Base-by-base conservation (phyloP, 2,888 invertebrate species). In the Oxystoma pomonae region DNA sequence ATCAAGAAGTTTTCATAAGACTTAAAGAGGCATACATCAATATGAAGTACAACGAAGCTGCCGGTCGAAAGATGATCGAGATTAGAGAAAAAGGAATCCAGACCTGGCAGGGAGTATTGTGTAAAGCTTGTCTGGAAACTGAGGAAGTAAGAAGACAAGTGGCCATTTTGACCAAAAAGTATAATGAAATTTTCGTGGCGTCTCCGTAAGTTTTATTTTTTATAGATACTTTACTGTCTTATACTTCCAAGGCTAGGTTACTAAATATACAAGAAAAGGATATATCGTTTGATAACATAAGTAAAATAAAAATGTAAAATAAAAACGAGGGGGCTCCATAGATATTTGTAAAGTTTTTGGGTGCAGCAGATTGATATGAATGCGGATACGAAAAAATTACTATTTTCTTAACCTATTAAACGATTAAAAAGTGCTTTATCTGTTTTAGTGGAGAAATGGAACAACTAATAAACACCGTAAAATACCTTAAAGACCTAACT, bases 11-110 rank as follows among this genome's bases (percentile, higher is more conserved):
- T 9, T 76, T 77, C 58, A 74, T 75, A 61, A 72, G 73, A 59
- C 60, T 78, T 20, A 76, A 75, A 63, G 73, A 78, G 65, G 75
- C 76, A 1, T 77, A 77, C 61, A 69, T 77, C 21, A 74, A 70
- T 60, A 72, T 76, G 74, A 77, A 76, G 67, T 76, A 76, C 58
- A 75, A 77, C 51, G 74, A 77, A 68, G 69, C 74, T 2, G 69
- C 71, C 1, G 73, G 72, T 2, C 70, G 71, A 60, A 70, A 73
- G 64, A 69, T 74, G 70, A 71, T 73, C n/a, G 75, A 77, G 69
- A 72, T 77, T 58, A 65, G 70, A 22, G 77, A 77, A 64, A 74
- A 72, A 63, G 66, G 70, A 9, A 64, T 71, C 18, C 78, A 78
- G 69, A 77, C 78, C 16, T 74, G 74, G 73, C 70, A 72, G n/a